Conservation (phyloP, 2,113 vertebrate genomes). For the Notothenia rossii region DNA sequence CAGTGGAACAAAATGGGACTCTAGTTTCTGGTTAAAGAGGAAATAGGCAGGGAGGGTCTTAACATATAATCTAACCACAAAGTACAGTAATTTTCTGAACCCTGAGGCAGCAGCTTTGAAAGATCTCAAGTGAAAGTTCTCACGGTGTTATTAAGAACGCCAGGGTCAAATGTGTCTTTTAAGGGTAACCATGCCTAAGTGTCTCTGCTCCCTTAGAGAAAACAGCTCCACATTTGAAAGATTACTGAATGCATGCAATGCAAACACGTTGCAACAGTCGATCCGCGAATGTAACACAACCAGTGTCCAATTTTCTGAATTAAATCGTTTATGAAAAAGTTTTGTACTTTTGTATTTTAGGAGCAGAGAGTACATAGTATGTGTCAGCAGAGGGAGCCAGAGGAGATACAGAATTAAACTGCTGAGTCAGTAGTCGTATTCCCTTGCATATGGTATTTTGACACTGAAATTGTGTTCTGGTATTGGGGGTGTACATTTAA, state of each 20-base stretch:
- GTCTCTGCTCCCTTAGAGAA: neutral
- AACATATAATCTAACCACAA: neutral
- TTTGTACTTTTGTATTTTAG: neutral
- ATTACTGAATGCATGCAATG: slow-evolving; percentile 1
- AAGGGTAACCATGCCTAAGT: neutral
- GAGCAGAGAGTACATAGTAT: neutral
- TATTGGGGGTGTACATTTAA: neutral
- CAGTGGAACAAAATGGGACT: neutral
- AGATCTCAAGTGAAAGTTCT: neutral
- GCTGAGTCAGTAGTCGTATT: slow-evolving; percentile 21
- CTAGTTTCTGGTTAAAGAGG: neutral
- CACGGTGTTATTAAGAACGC: neutral
- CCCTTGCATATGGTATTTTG: neutral
- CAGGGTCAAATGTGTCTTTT: neutral
- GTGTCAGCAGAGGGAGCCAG: slow-evolving; percentile 56
- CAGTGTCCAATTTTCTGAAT: too few species aligned
- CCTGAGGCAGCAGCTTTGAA: neutral
- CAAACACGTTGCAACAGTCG: neutral
- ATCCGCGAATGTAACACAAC: neutral
- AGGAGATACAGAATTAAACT: neutral
- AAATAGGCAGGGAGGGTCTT: neutral
- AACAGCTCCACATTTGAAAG: neutral
- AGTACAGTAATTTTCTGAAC: neutral
- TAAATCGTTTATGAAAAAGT: neutral
- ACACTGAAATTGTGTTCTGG: neutral